phyloP scores from a whole-genome alignment of 2,888 invertebrate species.

The Dicranocentrus wangi region DNA sequence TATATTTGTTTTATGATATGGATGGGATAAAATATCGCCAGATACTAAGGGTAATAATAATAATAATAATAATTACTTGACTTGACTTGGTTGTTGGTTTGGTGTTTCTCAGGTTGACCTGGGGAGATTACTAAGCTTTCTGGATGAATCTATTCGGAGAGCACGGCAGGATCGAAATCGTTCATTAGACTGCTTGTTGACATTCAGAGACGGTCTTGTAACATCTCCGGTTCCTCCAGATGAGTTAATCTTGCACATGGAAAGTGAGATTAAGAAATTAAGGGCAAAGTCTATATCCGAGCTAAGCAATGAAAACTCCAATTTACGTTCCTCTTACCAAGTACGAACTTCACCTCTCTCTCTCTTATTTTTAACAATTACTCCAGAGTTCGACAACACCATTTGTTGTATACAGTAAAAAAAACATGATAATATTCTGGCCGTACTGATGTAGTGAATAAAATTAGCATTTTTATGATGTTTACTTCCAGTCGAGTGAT shows the following conservation, averaged over 20 bases:
- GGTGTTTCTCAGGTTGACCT: constrained; percentile 37
- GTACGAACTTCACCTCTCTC: constrained; percentile 21
- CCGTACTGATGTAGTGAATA: too few species aligned
- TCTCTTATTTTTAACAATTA: constrained; percentile 15
- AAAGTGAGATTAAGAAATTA: constrained; percentile 64
- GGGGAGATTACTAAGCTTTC: constrained; percentile 65
- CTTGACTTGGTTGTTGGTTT: background rate
- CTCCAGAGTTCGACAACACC: too few species aligned
- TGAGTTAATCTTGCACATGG: constrained; percentile 64
- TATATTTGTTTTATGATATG: too few species aligned
- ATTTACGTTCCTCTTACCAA: constrained; percentile 63
- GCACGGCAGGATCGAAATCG: constrained; percentile 64
- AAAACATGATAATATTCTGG: too few species aligned
- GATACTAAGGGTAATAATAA: background rate
- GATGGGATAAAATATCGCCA: too few species aligned
- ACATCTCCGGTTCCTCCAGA: constrained; percentile 64
- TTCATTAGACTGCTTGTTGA: constrained; percentile 62
- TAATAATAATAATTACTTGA: background rate
- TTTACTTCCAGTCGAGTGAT: constrained; percentile 32
- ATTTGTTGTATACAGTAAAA: too few species aligned
- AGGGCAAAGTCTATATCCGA: constrained; percentile 65
- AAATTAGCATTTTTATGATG: too few species aligned
- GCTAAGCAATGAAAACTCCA: constrained; percentile 65
- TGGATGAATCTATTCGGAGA: constrained; percentile 68
- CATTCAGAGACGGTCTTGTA: constrained; percentile 66